These are phyloP conservation scores for Vicugna pacos DNA, from an alignment of 2,113 vertebrate species.

Conservation along the genomic window DNA sequence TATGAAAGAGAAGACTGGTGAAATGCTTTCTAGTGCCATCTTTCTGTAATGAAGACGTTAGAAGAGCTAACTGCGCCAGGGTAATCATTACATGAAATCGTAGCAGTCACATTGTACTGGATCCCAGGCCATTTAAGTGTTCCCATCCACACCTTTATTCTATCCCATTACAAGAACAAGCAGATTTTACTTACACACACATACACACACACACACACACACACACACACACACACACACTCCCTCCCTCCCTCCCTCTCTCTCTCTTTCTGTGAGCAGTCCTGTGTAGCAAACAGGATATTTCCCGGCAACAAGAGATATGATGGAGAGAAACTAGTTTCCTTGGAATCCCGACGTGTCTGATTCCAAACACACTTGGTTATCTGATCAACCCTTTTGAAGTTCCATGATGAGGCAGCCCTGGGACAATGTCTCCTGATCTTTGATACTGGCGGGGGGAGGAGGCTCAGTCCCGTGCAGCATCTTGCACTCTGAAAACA, in stretches of 20 bases:
- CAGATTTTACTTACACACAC: background rate
- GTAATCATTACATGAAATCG: background rate
- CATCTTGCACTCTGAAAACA: background rate
- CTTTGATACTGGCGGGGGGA: background rate
- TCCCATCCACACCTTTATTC: background rate
- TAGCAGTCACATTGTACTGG: background rate
- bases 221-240: background rate
- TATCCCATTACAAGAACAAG: background rate
- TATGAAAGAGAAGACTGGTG: background rate
- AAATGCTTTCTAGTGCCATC: constrained; percentile 16
- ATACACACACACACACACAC: background rate
- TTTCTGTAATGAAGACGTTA: background rate
- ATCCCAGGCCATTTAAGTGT: background rate
- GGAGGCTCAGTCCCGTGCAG: background rate
- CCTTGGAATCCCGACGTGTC: background rate
- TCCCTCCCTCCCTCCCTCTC: too few species aligned
- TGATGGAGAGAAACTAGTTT: background rate
- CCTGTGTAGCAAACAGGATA: background rate
- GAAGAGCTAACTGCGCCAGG: background rate
- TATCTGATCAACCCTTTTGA: background rate
- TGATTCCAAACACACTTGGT: background rate
- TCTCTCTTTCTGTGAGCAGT: background rate
- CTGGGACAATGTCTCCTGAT: background rate
- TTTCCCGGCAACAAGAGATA: background rate
- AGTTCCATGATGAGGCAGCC: background rate